Conservation (phyloP, 2,888 invertebrate species). For the Diaprepes abbreviatus region DNA sequence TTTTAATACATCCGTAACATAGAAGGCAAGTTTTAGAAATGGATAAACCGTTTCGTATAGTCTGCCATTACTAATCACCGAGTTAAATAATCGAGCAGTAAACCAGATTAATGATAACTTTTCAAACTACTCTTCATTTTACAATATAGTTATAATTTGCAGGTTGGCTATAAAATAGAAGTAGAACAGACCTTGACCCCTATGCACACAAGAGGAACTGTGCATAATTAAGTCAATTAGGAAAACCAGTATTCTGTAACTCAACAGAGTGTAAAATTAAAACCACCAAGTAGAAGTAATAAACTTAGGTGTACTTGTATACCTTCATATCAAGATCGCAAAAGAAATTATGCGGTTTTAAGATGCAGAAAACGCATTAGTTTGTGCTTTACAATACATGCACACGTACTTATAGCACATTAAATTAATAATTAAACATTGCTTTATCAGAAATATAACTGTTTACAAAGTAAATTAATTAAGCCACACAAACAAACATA, state of each 20-base stretch:
- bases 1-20: too few relatives aligned
- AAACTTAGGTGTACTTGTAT: slow-evolving; percentile 11
- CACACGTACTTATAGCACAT: slow-evolving; percentile 4
- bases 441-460: too few relatives aligned
- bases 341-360: slow-evolving; percentile 12
- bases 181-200: slow-evolving; percentile 35
- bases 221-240: slow-evolving; percentile 36
- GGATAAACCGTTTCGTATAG: too few relatives aligned
- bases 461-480: too few relatives aligned
- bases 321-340: slow-evolving; percentile 11
- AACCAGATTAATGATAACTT: slow-evolving; percentile 9
- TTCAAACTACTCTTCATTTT: slow-evolving; percentile 13
- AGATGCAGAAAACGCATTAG: neutral
- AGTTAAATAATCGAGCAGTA: neutral
- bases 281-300: slow-evolving; percentile 21
- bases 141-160: slow-evolving; percentile 9
- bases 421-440: too few relatives aligned
- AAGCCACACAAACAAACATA: too few relatives aligned
- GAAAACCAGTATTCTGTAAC: slow-evolving; percentile 34
- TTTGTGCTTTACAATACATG: slow-evolving; percentile 3
- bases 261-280: slow-evolving; percentile 38
- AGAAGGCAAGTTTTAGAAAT: too few relatives aligned
- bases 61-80: neutral
- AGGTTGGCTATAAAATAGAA: slow-evolving; percentile 18
- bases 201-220: slow-evolving; percentile 17